phyloP scores from a whole-genome alignment of 2,113 vertebrate species.

The Xenotilapia leptura region DNA sequence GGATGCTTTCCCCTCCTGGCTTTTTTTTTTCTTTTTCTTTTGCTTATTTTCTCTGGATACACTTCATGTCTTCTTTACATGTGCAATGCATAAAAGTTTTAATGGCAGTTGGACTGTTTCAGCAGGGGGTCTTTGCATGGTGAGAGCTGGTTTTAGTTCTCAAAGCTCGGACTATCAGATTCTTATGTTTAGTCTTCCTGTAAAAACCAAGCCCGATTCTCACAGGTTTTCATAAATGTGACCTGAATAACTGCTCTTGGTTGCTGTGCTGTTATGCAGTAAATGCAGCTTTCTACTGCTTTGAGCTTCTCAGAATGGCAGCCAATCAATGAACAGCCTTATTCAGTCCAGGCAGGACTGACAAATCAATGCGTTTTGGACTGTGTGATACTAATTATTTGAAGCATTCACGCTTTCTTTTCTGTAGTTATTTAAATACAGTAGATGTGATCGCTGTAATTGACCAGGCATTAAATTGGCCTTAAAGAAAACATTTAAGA shows the following conservation, averaged over 20 bases:
- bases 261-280: not conserved
- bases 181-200: not conserved
- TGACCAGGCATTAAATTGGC: not conserved
- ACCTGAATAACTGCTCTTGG: not conserved
- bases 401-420: not conserved
- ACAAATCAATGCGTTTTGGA: not conserved
- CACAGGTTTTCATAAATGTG: not conserved
- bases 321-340: not conserved
- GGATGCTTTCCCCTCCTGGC: not conserved
- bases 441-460: not conserved
- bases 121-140: not conserved
- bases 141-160: not conserved
- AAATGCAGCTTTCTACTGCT: not conserved
- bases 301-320: not conserved
- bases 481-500: not conserved
- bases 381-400: not conserved
- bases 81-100: not conserved
- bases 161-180: not conserved
- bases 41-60: not conserved
- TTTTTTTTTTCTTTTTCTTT: not conserved
- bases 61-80: slow-evolving; percentile 4
- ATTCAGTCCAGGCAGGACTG: not conserved
- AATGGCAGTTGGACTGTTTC: not conserved
- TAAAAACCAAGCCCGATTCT: not conserved
- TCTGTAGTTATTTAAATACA: not conserved